phyloP scores from a whole-genome alignment of 2,888 invertebrate genomes.

The Dolomedes plantarius region DNA sequence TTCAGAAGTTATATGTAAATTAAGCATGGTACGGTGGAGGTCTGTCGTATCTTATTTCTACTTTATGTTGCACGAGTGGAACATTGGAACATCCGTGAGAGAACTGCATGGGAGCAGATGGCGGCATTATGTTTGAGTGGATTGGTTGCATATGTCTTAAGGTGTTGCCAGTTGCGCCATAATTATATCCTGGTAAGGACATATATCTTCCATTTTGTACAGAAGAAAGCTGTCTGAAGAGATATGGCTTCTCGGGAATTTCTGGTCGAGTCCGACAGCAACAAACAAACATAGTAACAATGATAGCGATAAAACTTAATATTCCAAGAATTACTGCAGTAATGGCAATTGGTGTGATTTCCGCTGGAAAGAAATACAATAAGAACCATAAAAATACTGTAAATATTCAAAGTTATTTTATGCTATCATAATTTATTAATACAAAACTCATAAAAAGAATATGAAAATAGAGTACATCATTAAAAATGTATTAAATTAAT shows the following conservation, averaged over 20 bases:
- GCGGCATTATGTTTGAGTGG: not conserved
- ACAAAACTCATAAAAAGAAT: no score
- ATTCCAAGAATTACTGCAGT: constrained; percentile 39
- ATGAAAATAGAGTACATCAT: no score
- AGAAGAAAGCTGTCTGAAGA: constrained; percentile 23
- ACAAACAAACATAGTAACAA: constrained; percentile 42
- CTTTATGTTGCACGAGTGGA: constrained; percentile 42
- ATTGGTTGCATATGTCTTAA: constrained; percentile 15
- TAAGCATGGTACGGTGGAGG: constrained; percentile 42
- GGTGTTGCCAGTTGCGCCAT: constrained; percentile 15
- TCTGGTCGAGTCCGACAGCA: constrained; percentile 36
- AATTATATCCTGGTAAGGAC: constrained; percentile 36
- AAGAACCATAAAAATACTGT: no score
- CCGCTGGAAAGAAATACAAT: constrained; percentile 18
- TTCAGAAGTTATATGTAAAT: not conserved
- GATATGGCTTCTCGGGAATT: constrained; percentile 11
- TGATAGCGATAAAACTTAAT: constrained; percentile 29
- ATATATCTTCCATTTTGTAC: constrained; percentile 39
- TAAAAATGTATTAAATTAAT: no score
- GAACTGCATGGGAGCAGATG: constrained; percentile 22
- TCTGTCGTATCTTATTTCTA: constrained; percentile 45
- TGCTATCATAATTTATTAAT: no score
- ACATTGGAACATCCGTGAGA: not conserved
- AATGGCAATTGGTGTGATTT: constrained; percentile 37
- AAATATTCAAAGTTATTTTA: no score